Evolutionary conservation across 1,140 invertebrate genomes (phyloP).

Genomic region (Potamilus streckersoni): DNA sequence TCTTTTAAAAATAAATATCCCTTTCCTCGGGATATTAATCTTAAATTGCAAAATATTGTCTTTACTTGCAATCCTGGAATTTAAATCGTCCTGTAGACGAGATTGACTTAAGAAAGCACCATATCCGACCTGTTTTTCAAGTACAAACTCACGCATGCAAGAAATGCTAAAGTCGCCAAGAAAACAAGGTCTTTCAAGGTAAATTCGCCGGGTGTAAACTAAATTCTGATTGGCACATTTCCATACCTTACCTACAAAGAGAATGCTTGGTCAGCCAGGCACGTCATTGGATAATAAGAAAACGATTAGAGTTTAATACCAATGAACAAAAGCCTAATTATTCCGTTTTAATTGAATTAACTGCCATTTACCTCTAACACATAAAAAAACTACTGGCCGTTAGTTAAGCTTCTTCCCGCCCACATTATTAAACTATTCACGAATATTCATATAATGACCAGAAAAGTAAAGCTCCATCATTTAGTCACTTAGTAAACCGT

Average conservation of each 20-base stretch:
- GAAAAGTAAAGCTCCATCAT: too few species aligned
- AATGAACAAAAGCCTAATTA: constrained; percentile 27
- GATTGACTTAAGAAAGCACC: background rate
- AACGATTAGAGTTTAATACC: constrained; percentile 26
- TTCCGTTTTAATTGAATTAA: constrained; percentile 30
- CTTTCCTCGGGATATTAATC: constrained; percentile 7
- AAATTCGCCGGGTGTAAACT: background rate
- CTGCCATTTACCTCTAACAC: too few species aligned
- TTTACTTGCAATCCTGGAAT: background rate
- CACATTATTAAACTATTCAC: too few species aligned
- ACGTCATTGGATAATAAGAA: constrained; percentile 31
- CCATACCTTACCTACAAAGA: constrained; percentile 6
- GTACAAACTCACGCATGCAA: background rate
- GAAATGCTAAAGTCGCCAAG: background rate
- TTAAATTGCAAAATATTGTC: background rate
- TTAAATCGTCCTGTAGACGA: background rate
- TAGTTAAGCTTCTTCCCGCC: too few species aligned
- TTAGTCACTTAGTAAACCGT: too few species aligned
- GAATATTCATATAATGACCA: too few species aligned
- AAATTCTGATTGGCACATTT: background rate
- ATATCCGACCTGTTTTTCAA: constrained; percentile 1
- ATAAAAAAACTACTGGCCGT: too few species aligned
- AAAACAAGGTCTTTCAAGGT: background rate
- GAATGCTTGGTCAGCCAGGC: constrained; percentile 15
- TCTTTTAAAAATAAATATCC: constrained; percentile 8